phyloP scores from a whole-genome alignment of 1,140 invertebrate genomes.

The Brevipalpus yothersi region DNA sequence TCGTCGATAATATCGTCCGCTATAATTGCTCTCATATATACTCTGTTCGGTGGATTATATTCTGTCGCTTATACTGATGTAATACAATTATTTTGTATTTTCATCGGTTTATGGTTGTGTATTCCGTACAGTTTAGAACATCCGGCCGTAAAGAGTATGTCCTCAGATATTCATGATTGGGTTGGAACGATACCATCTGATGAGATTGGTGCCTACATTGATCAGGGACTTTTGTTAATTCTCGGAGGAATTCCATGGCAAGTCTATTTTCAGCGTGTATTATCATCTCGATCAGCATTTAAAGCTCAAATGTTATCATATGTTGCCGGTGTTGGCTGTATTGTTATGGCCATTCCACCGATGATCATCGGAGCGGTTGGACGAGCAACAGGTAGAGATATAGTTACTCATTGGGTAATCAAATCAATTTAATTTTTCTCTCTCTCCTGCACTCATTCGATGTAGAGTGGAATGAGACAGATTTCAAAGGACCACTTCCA shows the following conservation, averaged over 20 bases:
- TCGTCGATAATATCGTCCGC: conserved; percentile 82
- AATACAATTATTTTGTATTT: conserved; percentile 89
- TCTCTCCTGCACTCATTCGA: conserved; percentile 5
- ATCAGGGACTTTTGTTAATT: conserved; percentile 67
- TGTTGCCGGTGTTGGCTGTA: conserved; percentile 76
- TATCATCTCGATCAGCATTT: conserved; percentile 76
- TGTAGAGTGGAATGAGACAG: conserved; percentile 68
- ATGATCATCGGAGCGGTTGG: conserved; percentile 88
- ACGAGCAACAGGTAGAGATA: conserved; percentile 39
- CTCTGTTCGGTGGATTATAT: conserved; percentile 86
- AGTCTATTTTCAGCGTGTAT: conserved; percentile 90
- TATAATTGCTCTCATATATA: conserved; percentile 88
- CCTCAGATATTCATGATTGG: conserved; percentile 63
- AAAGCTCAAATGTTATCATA: conserved; percentile 86
- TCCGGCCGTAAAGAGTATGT: conserved; percentile 46
- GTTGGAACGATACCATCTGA: conserved; percentile 43
- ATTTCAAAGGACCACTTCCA: conserved; percentile 35
- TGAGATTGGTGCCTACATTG: conserved; percentile 59
- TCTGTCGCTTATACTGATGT: conserved; percentile 97
- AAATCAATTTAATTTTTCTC: conserved; percentile 10
- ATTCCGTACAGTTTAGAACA: conserved; percentile 84
- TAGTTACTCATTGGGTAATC: conserved; percentile 32
- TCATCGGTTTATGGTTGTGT: conserved; percentile 90
- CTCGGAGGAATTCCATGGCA: conserved; percentile 98
- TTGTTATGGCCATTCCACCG: conserved; percentile 86